A percentile compares a stretch with the other conserved stretches of the same genome.
These are phyloP conservation scores for Papilio machaon DNA, from an alignment of 1,140 invertebrate species.

Conservation along the genomic window DNA sequence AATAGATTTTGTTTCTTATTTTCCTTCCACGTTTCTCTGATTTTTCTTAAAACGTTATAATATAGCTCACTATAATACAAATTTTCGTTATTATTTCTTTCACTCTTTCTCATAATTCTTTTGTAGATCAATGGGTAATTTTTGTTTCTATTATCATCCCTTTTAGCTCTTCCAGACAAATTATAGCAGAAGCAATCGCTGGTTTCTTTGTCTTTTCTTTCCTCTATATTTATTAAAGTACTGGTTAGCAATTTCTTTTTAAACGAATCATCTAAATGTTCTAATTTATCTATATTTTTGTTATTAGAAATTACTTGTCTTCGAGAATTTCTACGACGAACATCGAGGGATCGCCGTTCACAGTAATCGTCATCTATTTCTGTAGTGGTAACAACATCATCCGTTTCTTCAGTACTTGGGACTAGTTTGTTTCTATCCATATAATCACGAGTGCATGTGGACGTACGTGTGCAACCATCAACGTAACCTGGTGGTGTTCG, in stretches of 20 bases:
- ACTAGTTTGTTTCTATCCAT: constrained; percentile 68
- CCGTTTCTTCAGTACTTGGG: constrained; percentile 43
- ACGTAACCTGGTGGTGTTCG: constrained; percentile 72
- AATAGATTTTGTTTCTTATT: constrained; percentile 41
- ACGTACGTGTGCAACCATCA: constrained; percentile 71
- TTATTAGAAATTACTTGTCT: constrained; percentile 4
- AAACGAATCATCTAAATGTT: not conserved
- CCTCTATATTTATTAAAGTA: not conserved
- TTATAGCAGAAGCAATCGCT: constrained; percentile 18
- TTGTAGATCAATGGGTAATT: not conserved
- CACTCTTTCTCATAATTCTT: constrained; percentile 30
- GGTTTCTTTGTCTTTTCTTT: not conserved
- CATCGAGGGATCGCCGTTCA: constrained; percentile 68
- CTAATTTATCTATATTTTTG: not conserved
- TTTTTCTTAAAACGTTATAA: constrained; percentile 60
- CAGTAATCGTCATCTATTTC: constrained; percentile 65
- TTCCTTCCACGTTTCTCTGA: constrained; percentile 50
- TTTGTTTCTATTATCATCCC: constrained; percentile 17
- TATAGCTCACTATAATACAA: constrained; percentile 62
- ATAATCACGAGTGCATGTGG: constrained; percentile 70
- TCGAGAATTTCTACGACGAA: constrained; percentile 52
- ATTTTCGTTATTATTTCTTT: constrained; percentile 25
- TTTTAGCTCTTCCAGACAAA: constrained; percentile 18
- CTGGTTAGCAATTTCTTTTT: not conserved
- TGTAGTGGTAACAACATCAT: constrained; percentile 40